These are phyloP conservation scores for Xiphophorus birchmanni DNA, from an alignment of 2,797 vertebrate species.

Conservation along the genomic window DNA sequence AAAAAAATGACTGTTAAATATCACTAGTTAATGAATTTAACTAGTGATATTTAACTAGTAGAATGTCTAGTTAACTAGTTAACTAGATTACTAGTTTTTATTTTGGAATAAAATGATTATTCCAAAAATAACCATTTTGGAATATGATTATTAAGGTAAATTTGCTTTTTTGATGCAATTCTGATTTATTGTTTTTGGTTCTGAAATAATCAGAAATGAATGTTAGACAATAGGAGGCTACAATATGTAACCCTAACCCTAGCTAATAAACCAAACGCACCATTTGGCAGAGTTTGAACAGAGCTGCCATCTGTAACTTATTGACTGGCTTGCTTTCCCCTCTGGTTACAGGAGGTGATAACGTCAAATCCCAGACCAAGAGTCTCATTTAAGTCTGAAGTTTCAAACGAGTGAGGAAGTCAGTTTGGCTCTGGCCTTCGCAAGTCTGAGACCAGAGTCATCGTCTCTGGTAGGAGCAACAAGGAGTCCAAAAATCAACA, in stretches of 20 bases:
- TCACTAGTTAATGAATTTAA: neutral
- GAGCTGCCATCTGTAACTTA: neutral
- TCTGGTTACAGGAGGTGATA: neutral
- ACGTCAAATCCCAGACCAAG: neutral
- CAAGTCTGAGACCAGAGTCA: neutral
- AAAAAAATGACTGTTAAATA: neutral
- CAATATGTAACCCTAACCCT: neutral
- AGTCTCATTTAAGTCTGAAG: neutral
- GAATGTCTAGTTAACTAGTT: no score
- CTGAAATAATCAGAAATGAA: no score
- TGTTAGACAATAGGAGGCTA: neutral
- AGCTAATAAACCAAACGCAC: neutral
- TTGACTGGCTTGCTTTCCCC: neutral
- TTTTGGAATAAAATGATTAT: no score
- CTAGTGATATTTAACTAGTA: no score
- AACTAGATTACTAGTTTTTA: no score
- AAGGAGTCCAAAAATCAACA: constrained; percentile 44
- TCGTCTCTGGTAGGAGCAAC: neutral
- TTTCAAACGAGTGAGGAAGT: neutral
- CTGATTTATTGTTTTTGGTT: neutral
- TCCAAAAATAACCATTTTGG: no score
- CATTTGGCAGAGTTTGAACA: neutral
- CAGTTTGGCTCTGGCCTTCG: neutral
- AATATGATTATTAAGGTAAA: neutral
- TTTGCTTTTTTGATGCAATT: neutral